Base-by-base conservation (phyloP, 2,113 vertebrate genomes). In the Dicentrarchus labrax region DNA sequence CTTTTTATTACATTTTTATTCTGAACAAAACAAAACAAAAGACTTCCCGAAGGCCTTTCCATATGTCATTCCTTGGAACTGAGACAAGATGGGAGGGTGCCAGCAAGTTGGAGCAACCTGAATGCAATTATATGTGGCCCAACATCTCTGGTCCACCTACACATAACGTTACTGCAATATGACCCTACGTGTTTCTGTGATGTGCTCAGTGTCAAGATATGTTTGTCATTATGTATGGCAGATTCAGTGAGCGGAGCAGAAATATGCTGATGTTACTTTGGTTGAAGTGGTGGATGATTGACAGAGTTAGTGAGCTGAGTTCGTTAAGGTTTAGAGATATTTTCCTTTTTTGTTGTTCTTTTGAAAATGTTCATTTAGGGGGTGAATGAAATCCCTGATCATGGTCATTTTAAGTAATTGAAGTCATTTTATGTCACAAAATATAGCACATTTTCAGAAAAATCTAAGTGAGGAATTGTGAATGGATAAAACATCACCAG, bases 41-140 rank as follows among this genome's bases (percentile, higher is more conserved):
- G 53, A 77, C 6, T 72, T 3, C 45, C 66, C 74, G 48, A 61
- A 67, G 66, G 65, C 68, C 70, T 86, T 82, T 73, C 38, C 11
- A 53, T 43, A 59, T 62, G 8, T 88, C 67, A 43, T 54, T 83
- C 71, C 57, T 73, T 78, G 38, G 65, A 69, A 16, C 11, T 12
- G 75, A 84, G 76, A 45, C 76, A 79, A 75, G 53, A 70, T 38
- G 87, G 79, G 83, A 87, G 88, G 72, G 48, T 85, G 80, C 71
- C 72, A 87, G 85, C 80, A 85, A 80, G 92, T 39, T 76, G 75
- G 66, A 85, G 86, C 87, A 87, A 67, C 68, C 7, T 66, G 19
- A 69, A 54, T 56, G 78, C 39, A 89, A 78, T 79, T 83, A 78
- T 43, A 84, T 72, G 78, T 73, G 78, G 62, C 38, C 82, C 80